Conservation (phyloP, 2,113 vertebrate species). For the Muscicapa adusta region DNA sequence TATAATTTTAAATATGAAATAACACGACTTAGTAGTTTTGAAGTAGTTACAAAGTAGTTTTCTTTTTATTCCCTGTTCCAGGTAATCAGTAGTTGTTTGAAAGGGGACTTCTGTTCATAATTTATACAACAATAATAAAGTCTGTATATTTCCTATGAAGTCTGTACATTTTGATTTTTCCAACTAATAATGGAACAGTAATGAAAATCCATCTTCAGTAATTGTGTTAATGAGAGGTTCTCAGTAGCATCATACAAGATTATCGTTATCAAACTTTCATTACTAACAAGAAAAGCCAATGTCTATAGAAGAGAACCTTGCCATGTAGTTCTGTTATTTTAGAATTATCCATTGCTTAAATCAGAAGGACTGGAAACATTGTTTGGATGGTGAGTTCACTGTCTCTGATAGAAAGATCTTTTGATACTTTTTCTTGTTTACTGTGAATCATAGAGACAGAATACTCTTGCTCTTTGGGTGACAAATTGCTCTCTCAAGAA, state of each 20-base stretch:
- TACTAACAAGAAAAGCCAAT: neutral
- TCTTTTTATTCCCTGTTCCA: neutral
- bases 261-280: neutral
- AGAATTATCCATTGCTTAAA: neutral
- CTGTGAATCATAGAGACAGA: neutral
- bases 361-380: neutral
- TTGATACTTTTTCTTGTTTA: neutral
- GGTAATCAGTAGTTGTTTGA: neutral
- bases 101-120: neutral
- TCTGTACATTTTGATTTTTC: neutral
- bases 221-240: neutral
- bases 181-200: neutral
- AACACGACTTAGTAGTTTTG: neutral
- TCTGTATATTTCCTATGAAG: neutral
- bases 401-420: neutral
- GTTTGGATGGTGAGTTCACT: neutral
- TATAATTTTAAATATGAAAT: neutral
- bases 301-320: neutral
- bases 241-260: neutral
- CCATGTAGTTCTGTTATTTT: neutral
- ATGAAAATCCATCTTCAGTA: neutral
- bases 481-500: neutral
- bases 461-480: neutral
- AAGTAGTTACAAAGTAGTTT: neutral
- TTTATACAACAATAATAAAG: neutral